Evolutionary conservation across 1,140 invertebrate species (phyloP), one percentile per base, ranked within the genome.

Genomic region (Dolichoris vasculosae): DNA sequence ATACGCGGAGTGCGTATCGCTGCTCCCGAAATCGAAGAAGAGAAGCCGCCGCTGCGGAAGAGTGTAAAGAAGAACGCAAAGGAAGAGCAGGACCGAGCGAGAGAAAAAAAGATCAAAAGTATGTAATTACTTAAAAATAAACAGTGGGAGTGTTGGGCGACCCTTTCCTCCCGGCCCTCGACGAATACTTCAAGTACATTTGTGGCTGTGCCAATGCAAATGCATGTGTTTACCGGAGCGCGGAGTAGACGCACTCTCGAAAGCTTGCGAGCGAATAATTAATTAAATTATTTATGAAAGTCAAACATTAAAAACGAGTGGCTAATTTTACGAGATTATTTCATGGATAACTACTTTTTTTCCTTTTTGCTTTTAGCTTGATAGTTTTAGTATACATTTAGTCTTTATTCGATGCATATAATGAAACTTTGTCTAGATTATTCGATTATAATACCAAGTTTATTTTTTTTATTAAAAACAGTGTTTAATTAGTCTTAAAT

Each of bases 281-380:
- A 84, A 84, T 84, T 84, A 67, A 77, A 78, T 84, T 78, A 84
- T 84, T 78, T 69, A 78, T 51, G 76, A 84, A 78, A 69, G 83
- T 11, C 11, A 67, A 64, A 78, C 82, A 35, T 82, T 32, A 82
- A 82, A 81, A 75, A 40, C 48, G 40, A 78, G 75, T 63, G 30
- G 75, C 23, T 69, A 77, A 67, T 78, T 84, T 84, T 32, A 32
- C 59, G 26, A 64, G 55, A 67, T 84, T 67, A 63, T 67, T 78
- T 51, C 63, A 46, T 40, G 48, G 38, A 8, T 32, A 7, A 59
- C 51, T 59, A 82, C 32, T 67, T 51, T 35, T 11, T 32, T 67
- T 59, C 30, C 20, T 3, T 7, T n/a, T n/a, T n/a, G 20, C 48
- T 51, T 17, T 51, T 30, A 63, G 13, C 26, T 13, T 63, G 1